Evolutionary conservation across 2,888 invertebrate genomes (phyloP).

Genomic region (Melanostoma scalare): DNA sequence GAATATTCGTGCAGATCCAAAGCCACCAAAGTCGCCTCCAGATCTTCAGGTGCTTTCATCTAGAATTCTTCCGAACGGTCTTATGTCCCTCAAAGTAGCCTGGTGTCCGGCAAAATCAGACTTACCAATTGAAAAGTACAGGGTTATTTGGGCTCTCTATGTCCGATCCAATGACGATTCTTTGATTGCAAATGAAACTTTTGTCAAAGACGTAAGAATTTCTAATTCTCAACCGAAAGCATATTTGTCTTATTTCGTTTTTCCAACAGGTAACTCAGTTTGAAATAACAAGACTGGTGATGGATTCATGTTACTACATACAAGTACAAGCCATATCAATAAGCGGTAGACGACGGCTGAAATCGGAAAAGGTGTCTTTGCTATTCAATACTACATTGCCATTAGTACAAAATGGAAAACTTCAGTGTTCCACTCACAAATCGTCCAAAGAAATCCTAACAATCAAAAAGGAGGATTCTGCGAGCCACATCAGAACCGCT

Average conservation of each 20-base stretch:
- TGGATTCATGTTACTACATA: constrained; percentile 88
- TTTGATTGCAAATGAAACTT: constrained; percentile 78
- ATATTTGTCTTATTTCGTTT: constrained; percentile 74
- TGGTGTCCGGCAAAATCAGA: constrained; percentile 89
- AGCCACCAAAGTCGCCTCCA: constrained; percentile 79
- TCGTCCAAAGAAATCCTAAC: constrained; percentile 52
- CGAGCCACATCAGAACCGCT: constrained; percentile 26
- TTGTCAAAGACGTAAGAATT: constrained; percentile 79
- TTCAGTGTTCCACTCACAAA: constrained; percentile 74
- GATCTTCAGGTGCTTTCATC: constrained; percentile 77
- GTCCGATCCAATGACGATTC: constrained; percentile 83
- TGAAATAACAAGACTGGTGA: constrained; percentile 86
- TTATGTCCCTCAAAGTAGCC: constrained; percentile 84
- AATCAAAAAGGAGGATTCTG: constrained; percentile 68
- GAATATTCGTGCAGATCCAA: constrained; percentile 77
- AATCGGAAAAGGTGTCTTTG: constrained; percentile 88
- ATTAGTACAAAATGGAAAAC: constrained; percentile 73
- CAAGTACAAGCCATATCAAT: constrained; percentile 90
- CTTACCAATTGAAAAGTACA: constrained; percentile 87
- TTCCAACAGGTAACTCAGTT: constrained; percentile 85
- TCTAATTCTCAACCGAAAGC: background rate
- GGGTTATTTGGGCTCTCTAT: constrained; percentile 89
- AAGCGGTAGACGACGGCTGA: constrained; percentile 86
- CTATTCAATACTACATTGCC: constrained; percentile 87
- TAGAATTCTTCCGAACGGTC: constrained; percentile 78